Base-by-base conservation (phyloP, 2,113 vertebrate species). In the Thalassoma bifasciatum region DNA sequence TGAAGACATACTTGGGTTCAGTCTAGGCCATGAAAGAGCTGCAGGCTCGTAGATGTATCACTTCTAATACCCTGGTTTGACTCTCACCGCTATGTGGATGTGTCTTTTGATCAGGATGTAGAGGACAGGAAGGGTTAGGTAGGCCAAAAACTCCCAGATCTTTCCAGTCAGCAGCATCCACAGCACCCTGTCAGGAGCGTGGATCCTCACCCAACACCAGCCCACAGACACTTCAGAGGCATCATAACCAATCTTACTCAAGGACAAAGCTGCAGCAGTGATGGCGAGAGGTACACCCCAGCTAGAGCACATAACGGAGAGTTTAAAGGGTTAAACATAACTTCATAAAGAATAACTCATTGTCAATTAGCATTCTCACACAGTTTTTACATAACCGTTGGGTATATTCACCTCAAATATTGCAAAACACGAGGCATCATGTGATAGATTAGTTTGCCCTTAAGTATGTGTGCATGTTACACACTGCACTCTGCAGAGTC, bases 131-230 rank as follows among this genome's bases (percentile, higher is more conserved):
- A 99, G 89, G 3, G 79, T 94, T 82, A 99, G 49, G 0, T 99
- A 99, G 0, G 97, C 98, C 89, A 99, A 79, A 54, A 98, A 90
- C 93, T 99, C 98, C 98, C 98, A 99, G 61, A 95, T 85, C 60
- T 99, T 99, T 36, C 97, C 98, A 0, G 97, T 93, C 3, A 99
- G 92, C 72, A 99, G 88, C 97, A 99, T 98, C 98, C 98, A 99
- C 61, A 98, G 60, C 4, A 99, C 60, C 0, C 84, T 92, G 63
- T 99, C 96, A n/a, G 93, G 65, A 0, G 94, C 93, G 0, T 93
- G 53, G 79, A 99, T 90, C 75, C 93, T 90, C 36, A 99, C 89
- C 98, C 98, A 99, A 84, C 98, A 99, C 97, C 98, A 99, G 89
- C 98, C 98, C 57, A 99, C 98, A 0, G 98, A 98, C 44, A 99